Base-by-base conservation (phyloP, 2,888 invertebrate species). In the Ophion slaviceki region DNA sequence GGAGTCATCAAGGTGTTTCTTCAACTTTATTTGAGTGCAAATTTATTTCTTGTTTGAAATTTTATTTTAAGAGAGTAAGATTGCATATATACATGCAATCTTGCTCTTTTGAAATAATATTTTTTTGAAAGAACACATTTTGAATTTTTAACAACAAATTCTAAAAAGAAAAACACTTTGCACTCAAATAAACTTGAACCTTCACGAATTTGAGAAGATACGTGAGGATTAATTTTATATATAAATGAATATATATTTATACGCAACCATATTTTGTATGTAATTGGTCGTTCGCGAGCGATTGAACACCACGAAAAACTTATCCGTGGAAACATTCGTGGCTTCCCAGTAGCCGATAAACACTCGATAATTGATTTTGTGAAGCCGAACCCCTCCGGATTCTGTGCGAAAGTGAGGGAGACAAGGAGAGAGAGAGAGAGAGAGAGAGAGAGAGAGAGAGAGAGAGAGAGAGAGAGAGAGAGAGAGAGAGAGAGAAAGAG, bases 311-410 rank as follows among this genome's bases (percentile, higher is more conserved):
- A 53, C 57, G 82, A 87, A 80, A 85, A 87, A 82, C 71, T 72
- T 24, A 85, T 85, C 79, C 78, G 79, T 72, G 75, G 88, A 88
- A 89, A 86, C 86, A 75, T 84, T 84, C 78, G 66, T 81, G 83
- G 68, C 68, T 90, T 90, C 90, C 82, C 75, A 28, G 88, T 89
- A 90, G 82, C 82, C 82, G 89, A 88, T 90, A 89, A 90, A 87
- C 85, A 86, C 84, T 87, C 84, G 89, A 75, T 89, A 91, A 91
- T 89, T 90, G 90, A 90, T 91, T 91, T 90, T 89, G 89, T 90
- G 89, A 89, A 90, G 75, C 86, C 82, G 83, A 85, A 84, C 76
- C 86, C 79, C 82, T 86, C 80, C 45, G 71, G 79, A 82, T 59
- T 70, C 78, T 68, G 11, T 47, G 68, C 36, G 28, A 10, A 47